These are phyloP conservation scores for Bettongia penicillata DNA, from an alignment of 2,113 vertebrate species.

Conservation along the genomic window DNA sequence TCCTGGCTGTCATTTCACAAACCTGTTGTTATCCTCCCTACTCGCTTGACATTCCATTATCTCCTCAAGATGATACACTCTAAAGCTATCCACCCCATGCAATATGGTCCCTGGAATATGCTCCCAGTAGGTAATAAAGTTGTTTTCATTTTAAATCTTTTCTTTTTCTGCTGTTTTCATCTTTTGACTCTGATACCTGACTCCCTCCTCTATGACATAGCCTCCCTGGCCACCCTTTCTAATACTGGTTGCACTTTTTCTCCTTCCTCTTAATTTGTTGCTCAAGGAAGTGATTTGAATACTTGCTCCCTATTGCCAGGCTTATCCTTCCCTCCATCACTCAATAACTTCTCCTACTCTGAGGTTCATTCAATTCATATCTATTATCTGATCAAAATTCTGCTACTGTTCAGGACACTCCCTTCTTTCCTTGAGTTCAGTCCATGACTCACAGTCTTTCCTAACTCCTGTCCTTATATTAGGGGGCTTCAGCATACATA, in stretches of 20 bases:
- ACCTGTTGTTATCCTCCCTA: background rate
- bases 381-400: background rate
- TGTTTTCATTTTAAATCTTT: background rate
- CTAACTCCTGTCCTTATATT: background rate
- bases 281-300: background rate
- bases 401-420: background rate
- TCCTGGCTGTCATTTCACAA: background rate
- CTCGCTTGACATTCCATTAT: background rate
- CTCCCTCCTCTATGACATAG: background rate
- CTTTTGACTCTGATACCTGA: background rate
- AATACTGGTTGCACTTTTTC: background rate
- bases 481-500: background rate
- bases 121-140: background rate
- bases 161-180: background rate
- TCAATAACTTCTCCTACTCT: background rate
- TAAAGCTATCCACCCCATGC: background rate
- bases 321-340: background rate
- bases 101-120: background rate
- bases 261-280: background rate
- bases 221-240: background rate
- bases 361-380: background rate
- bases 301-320: background rate
- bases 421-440: background rate
- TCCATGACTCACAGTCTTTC: background rate
- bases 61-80: background rate